A percentile compares a stretch with the other conserved stretches of the same genome.
Conservation (phyloP, 2,797 vertebrate genomes). For the Diceros bicornis region DNA sequence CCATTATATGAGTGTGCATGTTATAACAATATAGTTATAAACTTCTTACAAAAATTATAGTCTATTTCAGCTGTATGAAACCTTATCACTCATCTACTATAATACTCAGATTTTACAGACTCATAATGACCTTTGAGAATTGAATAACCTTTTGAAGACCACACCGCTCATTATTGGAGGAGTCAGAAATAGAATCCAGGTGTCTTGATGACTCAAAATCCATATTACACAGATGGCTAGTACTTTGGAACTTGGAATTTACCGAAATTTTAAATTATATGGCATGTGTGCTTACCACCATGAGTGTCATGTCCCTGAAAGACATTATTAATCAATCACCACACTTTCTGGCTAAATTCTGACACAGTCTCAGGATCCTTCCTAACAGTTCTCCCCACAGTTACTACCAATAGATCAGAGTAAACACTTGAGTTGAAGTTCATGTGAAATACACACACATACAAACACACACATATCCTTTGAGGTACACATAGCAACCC, state of each 20-base stretch:
- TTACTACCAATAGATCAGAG: neutral
- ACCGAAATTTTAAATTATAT: neutral
- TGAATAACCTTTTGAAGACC: slow-evolving; percentile 47
- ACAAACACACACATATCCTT: neutral
- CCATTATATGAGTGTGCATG: neutral
- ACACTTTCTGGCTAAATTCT: neutral
- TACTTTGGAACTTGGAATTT: slow-evolving; percentile 28
- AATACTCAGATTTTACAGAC: slow-evolving; percentile 7
- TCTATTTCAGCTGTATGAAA: slow-evolving; percentile 20
- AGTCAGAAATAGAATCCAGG: slow-evolving; percentile 9
- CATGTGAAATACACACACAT: neutral
- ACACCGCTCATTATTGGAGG: neutral
- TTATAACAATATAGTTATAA: slow-evolving; percentile 51
- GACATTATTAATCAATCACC: neutral
- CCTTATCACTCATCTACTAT: neutral
- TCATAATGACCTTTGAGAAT: neutral
- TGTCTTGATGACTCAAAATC: neutral
- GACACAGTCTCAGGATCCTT: neutral
- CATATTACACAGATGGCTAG: neutral
- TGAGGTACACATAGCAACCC: neutral
- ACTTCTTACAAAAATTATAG: slow-evolving; percentile 15
- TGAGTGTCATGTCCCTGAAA: neutral
- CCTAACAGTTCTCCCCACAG: neutral
- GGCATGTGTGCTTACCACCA: neutral
- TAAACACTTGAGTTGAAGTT: neutral